Evolutionary conservation across 1,140 invertebrate species (phyloP).

Genomic region (Monochamus saltuarius): DNA sequence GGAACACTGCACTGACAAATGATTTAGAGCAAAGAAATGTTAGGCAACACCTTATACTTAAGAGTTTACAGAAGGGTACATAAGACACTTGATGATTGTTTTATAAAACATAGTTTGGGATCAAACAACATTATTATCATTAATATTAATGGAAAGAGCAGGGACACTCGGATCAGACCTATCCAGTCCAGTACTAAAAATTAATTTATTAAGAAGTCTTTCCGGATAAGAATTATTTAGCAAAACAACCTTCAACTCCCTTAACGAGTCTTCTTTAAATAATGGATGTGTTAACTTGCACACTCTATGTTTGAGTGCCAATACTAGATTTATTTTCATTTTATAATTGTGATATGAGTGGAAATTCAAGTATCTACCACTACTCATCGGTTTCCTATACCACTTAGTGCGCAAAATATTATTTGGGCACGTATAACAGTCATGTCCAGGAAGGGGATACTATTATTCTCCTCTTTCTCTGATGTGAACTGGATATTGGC

Average conservation of each 20-base stretch:
- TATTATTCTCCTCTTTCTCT: not conserved
- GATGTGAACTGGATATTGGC: conserved; percentile 5
- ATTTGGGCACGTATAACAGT: not conserved
- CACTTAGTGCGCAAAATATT: not conserved
- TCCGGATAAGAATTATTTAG: not conserved
- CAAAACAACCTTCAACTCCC: not conserved
- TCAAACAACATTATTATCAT: too few relatives aligned
- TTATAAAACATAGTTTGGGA: too few relatives aligned
- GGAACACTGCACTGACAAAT: too few relatives aligned
- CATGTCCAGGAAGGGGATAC: not conserved
- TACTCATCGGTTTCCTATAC: conserved; percentile 3
- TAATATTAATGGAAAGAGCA: too few relatives aligned
- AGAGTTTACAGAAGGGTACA: too few relatives aligned
- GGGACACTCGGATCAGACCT: too few relatives aligned
- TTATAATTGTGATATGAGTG: not conserved
- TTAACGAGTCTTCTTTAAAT: not conserved
- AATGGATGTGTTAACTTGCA: not conserved
- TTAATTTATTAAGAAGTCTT: not conserved
- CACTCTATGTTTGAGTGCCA: not conserved
- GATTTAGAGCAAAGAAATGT: too few relatives aligned
- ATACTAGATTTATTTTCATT: conserved; percentile 1
- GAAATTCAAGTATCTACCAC: not conserved
- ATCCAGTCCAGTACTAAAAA: too few relatives aligned
- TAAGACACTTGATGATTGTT: too few relatives aligned
- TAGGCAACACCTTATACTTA: too few relatives aligned